Base-by-base conservation (phyloP, 2,797 vertebrate species). In the Telmatherina bonti region DNA sequence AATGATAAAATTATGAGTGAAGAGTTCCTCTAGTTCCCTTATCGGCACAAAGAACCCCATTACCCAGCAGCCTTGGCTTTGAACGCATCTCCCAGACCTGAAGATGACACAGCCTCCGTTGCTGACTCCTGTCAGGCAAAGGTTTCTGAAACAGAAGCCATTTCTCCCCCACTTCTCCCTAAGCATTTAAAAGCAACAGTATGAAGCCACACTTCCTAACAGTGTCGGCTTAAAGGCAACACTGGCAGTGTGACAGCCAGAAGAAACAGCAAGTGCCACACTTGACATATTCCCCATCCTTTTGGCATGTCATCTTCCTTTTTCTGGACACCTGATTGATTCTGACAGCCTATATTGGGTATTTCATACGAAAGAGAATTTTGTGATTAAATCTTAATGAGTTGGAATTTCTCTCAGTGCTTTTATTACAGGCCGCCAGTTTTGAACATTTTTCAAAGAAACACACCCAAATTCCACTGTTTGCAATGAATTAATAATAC, bases 391-490 rank as follows among this genome's bases (percentile, higher is more conserved):
- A 96, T 95, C 89, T 96, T 97, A 97, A 97, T 96, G 94, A 97
- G 94, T 94, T 94, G 91, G 95, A 96, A 96, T 96, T 96, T 94
- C 94, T 96, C 93, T 94, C 93, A 92, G 92, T 93, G 94, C 94
- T 96, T 96, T 96, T 95, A 96, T 95, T 96, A 96, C 94, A 96
- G 95, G 94, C 95, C 94, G 91, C 94, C 95, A 96, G 95, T 96
- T 95, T 96, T 96, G 95, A 96, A 95, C 94, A 96, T 96, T 96
- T 97, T 98, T 97, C 96, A 96, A 95, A 97, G 95, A 93, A 95
- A 94, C 94, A 95, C 94, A 93, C 94, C 93, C 94, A 96, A 97
- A 96, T 96, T 96, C 94, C 94, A 94, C 95, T 96, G 96, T 97
- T 96, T 96, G 96, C 95, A 90, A 94, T 98, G 95, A 96, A 96